Base-by-base conservation (phyloP, 2,113 vertebrate genomes). In the Anguilla japonica region DNA sequence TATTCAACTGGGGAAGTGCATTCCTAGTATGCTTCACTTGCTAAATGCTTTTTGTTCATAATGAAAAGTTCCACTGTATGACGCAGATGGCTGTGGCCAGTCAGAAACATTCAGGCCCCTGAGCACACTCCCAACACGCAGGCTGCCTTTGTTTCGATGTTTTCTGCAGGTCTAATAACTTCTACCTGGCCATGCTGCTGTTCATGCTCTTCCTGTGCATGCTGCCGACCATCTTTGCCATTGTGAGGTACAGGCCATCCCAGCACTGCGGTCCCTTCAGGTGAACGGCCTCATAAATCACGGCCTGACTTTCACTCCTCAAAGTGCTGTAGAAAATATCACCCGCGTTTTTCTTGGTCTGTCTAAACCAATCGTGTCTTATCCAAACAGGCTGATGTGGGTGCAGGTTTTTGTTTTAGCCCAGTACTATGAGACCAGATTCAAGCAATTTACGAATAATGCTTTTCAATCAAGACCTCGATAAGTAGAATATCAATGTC, bases 121-220 rank as follows among this genome's bases (percentile, higher is more conserved):
- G 0, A 88, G n/a, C 22, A 20, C 40, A 34, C 50, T 53, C 11
- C 50, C 50, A 53, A 53, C 50, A 53, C 50, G 26, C 22, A 67
- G 53, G 71, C 22, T 75, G 16, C 80, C 22, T 41, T 75, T 80
- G 26, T 88, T 1, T 79, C 26, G 71, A 81, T 83, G 0, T 84
- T 40, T 84, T 82, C 88, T 90, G 75, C 91, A 99, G 98, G 89
- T 99, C 98, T 60, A 99, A 99, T 90, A 99, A 99, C 89, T 99
- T 99, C 95, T 99, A 99, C 91, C 88, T 99, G 93, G 96, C 97
- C 0, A 99, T 98, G 98, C 91, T 99, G 20, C 94, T 99, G 1
- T 99, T 99, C 87, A 99, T 99, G 98, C 92, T 99, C 0, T 99
- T 99, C 84, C 92, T 99, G 22, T 99, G 98, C 90, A 99, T 99